Evolutionary conservation across 2,888 invertebrate species (phyloP), one percentile per base, ranked within the genome.

Genomic region (Micropterix aruncella): DNA sequence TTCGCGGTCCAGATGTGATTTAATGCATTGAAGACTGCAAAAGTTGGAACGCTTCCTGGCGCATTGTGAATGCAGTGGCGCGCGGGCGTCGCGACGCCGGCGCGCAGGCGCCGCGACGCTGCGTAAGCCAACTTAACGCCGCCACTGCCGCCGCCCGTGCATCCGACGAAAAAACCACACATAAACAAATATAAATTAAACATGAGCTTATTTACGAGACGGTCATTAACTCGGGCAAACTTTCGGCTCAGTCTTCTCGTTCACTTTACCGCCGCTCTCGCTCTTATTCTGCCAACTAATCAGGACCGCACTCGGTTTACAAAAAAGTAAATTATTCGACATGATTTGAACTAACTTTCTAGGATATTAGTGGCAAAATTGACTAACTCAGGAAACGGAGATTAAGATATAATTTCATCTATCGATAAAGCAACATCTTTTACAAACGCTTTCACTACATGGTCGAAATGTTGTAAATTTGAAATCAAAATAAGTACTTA

Each of bases 121-220:
- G 5, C 27, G 12, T 27, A 27, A 27, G 27, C 27, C 27, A 27
- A 27, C 27, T 5, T 12, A 12, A 12, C 27, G 27, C n/a, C n/a
- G n/a, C n/a, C n/a, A n/a, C n/a, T 42, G 42, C 45, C 45, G 45
- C 18, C 41, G 42, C 16, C 37, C 16, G 39, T 39, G 45, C 39
- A 45, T n/a, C n/a, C n/a, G n/a, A n/a, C 5, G 27, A 27, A 27
- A 27, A 27, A 27, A 27, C 27, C 27, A 27, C 27, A 27, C 27
- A 27, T 27, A 27, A 27, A 27, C 27, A 27, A 52, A 59, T 58
- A 62, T 68, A 67, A 66, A 63, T 66, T 61, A 64, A 59, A 63
- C 62, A 62, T 60, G 60, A 60, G 56, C 54, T 57, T 63, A 63
- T 66, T 64, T 67, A 66, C 58, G 56, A 55, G 52, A 19, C 47